phyloP scores from a whole-genome alignment of 64 coral and sea anemone genomes.

The Stichodactyla helianthus region DNA sequence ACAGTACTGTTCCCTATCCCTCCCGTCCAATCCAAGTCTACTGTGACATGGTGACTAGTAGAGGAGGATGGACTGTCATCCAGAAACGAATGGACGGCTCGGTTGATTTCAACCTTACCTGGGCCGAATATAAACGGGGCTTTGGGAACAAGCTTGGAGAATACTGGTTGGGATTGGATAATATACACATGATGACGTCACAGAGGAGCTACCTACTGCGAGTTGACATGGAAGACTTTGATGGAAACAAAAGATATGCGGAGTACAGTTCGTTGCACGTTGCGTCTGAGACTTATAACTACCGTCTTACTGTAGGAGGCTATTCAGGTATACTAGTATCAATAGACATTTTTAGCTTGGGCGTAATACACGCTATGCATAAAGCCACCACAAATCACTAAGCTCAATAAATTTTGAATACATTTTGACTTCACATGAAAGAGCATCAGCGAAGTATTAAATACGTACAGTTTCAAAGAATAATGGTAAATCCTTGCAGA shows the following conservation, averaged over 20 bases:
- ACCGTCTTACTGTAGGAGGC: not conserved
- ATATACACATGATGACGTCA: too few species aligned
- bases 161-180: not conserved
- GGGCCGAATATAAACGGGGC: not conserved
- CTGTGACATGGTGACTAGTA: slow-evolving; percentile 20
- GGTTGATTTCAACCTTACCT: not conserved
- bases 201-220: not conserved
- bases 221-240: slow-evolving; percentile 11
- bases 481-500: too few species aligned
- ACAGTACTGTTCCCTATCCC: not conserved
- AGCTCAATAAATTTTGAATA: too few species aligned
- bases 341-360: too few species aligned
- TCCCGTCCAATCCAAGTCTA: not conserved
- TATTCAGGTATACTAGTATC: not conserved
- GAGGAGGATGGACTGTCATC: slow-evolving; percentile 19
- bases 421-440: too few species aligned
- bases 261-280: not conserved
- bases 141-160: slow-evolving; percentile 16
- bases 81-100: not conserved
- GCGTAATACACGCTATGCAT: too few species aligned
- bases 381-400: too few species aligned
- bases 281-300: not conserved
- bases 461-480: too few species aligned
- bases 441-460: too few species aligned
- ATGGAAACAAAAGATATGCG: slow-evolving; percentile 1